Evolutionary conservation across 2,113 vertebrate genomes (phyloP).

Genomic region (Sapayoa aenigma): DNA sequence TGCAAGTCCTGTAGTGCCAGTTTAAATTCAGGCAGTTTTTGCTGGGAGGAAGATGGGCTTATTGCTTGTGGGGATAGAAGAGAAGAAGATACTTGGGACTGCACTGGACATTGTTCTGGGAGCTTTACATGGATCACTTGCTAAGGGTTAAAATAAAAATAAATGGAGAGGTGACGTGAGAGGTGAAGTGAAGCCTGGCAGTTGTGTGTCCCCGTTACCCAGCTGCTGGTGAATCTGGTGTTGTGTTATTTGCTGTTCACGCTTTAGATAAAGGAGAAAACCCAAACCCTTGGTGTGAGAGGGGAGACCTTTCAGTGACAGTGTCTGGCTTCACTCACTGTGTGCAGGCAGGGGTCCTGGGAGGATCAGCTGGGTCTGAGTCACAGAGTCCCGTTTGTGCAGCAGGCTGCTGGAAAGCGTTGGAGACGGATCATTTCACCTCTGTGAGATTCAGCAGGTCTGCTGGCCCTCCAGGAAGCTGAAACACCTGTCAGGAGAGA

Average conservation of each 20-base stretch:
- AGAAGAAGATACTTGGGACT: neutral
- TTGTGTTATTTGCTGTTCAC: neutral
- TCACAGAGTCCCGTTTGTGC: neutral
- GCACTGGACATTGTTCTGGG: too few relatives aligned
- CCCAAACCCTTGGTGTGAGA: too few relatives aligned
- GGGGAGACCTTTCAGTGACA: neutral
- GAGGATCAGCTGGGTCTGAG: too few relatives aligned
- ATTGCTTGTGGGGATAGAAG: neutral
- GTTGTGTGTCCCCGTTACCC: neutral
- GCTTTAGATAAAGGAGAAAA: neutral
- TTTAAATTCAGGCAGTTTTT: neutral
- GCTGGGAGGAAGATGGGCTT: neutral
- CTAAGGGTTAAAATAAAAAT: neutral
- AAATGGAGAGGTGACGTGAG: too few relatives aligned
- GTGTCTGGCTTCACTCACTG: neutral
- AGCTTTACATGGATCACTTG: rapidly evolving
- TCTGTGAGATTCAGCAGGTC: neutral
- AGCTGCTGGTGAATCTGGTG: neutral
- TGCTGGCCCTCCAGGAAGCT: neutral
- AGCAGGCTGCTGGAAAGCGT: neutral
- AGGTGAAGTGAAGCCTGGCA: neutral
- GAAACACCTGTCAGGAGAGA: rapidly evolving
- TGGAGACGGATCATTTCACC: neutral
- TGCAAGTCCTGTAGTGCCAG: neutral
- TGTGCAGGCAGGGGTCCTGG: neutral